Evolutionary conservation across 2,888 invertebrate species (phyloP).

Genomic region (Lasius fuliginosus): DNA sequence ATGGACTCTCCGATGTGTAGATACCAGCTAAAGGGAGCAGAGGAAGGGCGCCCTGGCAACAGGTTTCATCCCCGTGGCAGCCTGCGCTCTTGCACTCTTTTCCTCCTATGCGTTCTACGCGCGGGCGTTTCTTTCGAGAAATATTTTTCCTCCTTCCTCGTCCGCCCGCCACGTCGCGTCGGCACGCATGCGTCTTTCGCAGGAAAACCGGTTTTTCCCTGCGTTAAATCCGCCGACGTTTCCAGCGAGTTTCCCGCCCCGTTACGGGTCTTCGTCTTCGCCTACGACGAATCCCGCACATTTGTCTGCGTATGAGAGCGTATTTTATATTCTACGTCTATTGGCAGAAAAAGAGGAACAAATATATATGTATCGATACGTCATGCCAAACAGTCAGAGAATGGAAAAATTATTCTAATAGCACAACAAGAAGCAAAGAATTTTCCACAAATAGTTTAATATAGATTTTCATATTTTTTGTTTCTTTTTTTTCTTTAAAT

Average conservation of each 20-base stretch:
- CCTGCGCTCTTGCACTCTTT: slow-evolving; percentile 61
- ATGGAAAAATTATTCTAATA: background rate
- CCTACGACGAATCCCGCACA: slow-evolving; percentile 47
- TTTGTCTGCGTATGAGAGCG: slow-evolving; percentile 63
- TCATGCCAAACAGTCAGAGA: background rate
- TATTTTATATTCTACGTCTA: slow-evolving; percentile 35
- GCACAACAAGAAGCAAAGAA: background rate
- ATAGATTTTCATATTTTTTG: background rate
- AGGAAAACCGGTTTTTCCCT: slow-evolving; percentile 82
- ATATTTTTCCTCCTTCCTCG: slow-evolving; percentile 75
- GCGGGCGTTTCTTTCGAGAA: slow-evolving; percentile 80
- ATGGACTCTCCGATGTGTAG: slow-evolving; percentile 23
- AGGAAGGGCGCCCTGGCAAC: slow-evolving; percentile 81
- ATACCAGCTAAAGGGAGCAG: slow-evolving; percentile 52
- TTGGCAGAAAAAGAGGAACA: background rate
- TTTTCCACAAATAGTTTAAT: slow-evolving; percentile 6
- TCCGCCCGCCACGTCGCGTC: background rate
- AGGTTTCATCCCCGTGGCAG: slow-evolving; percentile 82
- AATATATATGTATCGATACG: slow-evolving; percentile 4
- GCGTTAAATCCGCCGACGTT: slow-evolving; percentile 80
- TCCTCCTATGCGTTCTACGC: slow-evolving; percentile 56
- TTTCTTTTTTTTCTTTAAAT: background rate
- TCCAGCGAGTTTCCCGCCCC: slow-evolving; percentile 75
- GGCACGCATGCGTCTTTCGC: slow-evolving; percentile 77
- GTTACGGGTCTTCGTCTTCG: slow-evolving; percentile 58